phyloP scores from a whole-genome alignment of 2,888 invertebrate species.

The Cenopis cana region DNA sequence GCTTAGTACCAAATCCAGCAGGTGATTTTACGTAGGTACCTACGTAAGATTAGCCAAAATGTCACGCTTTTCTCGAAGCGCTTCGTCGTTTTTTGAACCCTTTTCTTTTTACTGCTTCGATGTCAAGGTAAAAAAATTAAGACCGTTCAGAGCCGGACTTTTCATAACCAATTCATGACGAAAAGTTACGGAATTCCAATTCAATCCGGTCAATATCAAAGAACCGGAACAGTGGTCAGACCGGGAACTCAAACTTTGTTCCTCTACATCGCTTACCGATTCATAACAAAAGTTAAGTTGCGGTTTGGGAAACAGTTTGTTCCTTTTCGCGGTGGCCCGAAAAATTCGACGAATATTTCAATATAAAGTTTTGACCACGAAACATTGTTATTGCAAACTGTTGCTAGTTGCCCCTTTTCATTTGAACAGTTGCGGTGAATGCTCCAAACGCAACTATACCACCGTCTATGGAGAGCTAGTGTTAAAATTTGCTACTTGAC shows the following conservation, averaged over 20 bases:
- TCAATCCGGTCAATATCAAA: constrained; percentile 36
- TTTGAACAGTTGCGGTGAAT: constrained; percentile 2
- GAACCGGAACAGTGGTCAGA: constrained; percentile 41
- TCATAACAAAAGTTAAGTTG: constrained; percentile 44
- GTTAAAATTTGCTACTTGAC: no score
- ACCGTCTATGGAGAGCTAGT: no score
- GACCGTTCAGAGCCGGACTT: background rate
- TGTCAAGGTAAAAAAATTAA: background rate
- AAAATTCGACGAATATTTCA: constrained; percentile 41
- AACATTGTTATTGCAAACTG: constrained; percentile 33
- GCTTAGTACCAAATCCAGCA: no score
- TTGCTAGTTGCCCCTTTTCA: background rate
- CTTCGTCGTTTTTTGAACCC: no score
- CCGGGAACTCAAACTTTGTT: constrained; percentile 38
- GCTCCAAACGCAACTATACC: background rate
- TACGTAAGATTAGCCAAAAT: no score
- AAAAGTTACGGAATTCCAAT: constrained; percentile 31
- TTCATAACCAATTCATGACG: constrained; percentile 20
- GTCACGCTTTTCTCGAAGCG: no score
- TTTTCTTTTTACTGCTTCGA: background rate
- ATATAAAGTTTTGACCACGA: constrained; percentile 40
- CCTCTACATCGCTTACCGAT: constrained; percentile 38
- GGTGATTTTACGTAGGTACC: no score
- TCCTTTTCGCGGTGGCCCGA: constrained; percentile 41
- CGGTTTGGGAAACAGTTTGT: constrained; percentile 37